Conservation (phyloP, 2,888 invertebrate species). For the Ectropis crepuscularia region DNA sequence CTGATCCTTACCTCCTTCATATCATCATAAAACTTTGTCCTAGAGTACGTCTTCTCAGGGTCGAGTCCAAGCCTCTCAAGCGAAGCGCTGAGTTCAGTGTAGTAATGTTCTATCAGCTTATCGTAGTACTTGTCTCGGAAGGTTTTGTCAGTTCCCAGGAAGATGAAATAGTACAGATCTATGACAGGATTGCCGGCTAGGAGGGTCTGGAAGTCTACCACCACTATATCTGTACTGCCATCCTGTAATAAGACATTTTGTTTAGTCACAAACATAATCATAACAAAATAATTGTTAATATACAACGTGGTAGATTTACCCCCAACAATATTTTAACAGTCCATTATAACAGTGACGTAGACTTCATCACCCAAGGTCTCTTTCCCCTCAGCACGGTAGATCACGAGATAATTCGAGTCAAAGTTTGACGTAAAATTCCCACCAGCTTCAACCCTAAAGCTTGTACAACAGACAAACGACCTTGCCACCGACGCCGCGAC, state of each 20-base stretch:
- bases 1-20: conserved; percentile 17
- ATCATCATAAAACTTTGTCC: conserved; percentile 22
- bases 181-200: conserved; percentile 23
- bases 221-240: conserved; percentile 20
- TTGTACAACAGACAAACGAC: too few relatives aligned
- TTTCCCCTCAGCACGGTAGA: too few relatives aligned
- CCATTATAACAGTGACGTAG: too few relatives aligned
- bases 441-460: too few relatives aligned
- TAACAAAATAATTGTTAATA: too few relatives aligned
- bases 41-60: conserved; percentile 14
- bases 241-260: conserved; percentile 24
- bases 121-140: conserved; percentile 26
- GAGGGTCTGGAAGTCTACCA: conserved; percentile 31
- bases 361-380: too few relatives aligned
- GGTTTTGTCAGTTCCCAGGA: conserved; percentile 21
- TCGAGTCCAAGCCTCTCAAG: conserved; percentile 16
- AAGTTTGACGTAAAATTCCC: too few relatives aligned
- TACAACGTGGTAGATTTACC: too few relatives aligned
- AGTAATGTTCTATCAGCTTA: conserved; percentile 22
- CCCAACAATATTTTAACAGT: too few relatives aligned
- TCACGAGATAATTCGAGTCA: too few relatives aligned
- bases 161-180: conserved; percentile 36
- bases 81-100: conserved; percentile 14
- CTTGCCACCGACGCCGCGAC: too few relatives aligned
- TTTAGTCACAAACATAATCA: not conserved